These are phyloP conservation scores for Malthinus flaveolus DNA, from an alignment of 2,888 invertebrate genomes.

Conservation along the genomic window DNA sequence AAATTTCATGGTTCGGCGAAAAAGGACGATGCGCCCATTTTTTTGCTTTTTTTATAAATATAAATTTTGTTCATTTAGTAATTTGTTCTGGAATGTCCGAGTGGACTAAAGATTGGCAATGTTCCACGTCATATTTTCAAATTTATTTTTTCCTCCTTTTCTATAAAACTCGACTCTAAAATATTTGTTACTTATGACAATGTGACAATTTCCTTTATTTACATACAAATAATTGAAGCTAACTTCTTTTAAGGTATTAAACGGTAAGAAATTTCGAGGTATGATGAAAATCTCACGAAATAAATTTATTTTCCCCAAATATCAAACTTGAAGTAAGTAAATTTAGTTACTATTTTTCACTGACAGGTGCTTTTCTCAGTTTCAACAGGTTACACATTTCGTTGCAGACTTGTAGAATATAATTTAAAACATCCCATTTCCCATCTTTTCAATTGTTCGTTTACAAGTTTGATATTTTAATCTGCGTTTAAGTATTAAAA, in stretches of 20 bases:
- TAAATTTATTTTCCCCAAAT: too few species aligned
- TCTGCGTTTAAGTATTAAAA: not conserved
- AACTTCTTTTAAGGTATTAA: too few species aligned
- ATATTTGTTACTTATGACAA: too few species aligned
- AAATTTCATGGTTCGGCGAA: too few species aligned
- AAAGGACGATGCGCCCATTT: too few species aligned
- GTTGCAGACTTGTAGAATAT: not conserved
- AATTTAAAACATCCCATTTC: not conserved
- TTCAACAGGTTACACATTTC: conserved; percentile 23
- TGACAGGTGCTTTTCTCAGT: conserved; percentile 19
- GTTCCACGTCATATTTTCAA: conserved; percentile 21
- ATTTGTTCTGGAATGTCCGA: conserved; percentile 17
- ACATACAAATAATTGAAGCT: too few species aligned
- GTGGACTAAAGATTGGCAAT: conserved; percentile 18
- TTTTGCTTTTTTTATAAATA: not conserved
- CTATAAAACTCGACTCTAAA: conserved; percentile 4
- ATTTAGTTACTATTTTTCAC: conserved; percentile 25
- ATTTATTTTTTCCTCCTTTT: conserved; percentile 12
- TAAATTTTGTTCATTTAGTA: conserved; percentile 2
- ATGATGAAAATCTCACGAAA: too few species aligned
- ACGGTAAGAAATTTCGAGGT: too few species aligned
- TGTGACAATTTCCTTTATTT: too few species aligned
- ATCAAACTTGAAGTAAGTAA: conserved; percentile 10
- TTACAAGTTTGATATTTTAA: not conserved
- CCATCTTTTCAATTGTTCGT: not conserved